Evolutionary conservation across 2,113 vertebrate species (phyloP).

Genomic region (Odontesthes bonariensis): DNA sequence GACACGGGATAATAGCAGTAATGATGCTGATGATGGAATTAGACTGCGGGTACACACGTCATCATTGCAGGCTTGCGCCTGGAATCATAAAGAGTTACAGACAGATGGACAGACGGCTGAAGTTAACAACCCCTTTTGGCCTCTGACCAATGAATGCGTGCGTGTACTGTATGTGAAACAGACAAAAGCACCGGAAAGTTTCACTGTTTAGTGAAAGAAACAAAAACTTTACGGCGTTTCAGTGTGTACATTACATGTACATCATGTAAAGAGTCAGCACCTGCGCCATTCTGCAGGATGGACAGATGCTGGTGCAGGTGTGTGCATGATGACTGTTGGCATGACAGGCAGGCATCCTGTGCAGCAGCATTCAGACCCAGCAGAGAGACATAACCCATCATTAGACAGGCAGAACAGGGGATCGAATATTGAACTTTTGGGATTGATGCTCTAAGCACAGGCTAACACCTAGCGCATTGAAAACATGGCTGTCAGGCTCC

Average conservation of each 20-base stretch:
- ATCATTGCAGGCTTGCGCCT: conserved; percentile 64
- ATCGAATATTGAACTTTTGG: conserved; percentile 72
- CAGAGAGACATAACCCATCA: conserved; percentile 53
- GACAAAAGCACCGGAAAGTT: neutral
- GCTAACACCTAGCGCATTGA: conserved; percentile 45
- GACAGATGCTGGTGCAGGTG: conserved; percentile 84
- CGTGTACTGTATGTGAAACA: conserved; percentile 8
- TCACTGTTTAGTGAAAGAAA: conserved; percentile 31
- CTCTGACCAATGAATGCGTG: neutral
- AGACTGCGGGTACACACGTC: conserved; percentile 78
- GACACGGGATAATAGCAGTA: conserved; percentile 85
- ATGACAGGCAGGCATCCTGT: conserved; percentile 60
- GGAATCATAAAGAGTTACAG: conserved; percentile 74
- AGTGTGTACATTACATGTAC: conserved; percentile 53
- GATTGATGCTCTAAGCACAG: conserved; percentile 69
- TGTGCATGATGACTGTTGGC: conserved; percentile 71
- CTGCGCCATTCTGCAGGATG: conserved; percentile 73
- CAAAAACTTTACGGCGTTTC: conserved; percentile 41
- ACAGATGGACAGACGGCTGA: conserved; percentile 54
- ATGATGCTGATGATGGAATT: conserved; percentile 86
- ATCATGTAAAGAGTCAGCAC: conserved; percentile 56
- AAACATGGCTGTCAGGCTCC: conserved; percentile 48
- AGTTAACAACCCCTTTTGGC: conserved; percentile 36
- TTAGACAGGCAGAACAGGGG: conserved; percentile 57
- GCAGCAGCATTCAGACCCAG: conserved; percentile 54